Evolutionary conservation across 2,888 invertebrate species (phyloP), one percentile per base, ranked within the genome.

Genomic region (Acronicta leporina): DNA sequence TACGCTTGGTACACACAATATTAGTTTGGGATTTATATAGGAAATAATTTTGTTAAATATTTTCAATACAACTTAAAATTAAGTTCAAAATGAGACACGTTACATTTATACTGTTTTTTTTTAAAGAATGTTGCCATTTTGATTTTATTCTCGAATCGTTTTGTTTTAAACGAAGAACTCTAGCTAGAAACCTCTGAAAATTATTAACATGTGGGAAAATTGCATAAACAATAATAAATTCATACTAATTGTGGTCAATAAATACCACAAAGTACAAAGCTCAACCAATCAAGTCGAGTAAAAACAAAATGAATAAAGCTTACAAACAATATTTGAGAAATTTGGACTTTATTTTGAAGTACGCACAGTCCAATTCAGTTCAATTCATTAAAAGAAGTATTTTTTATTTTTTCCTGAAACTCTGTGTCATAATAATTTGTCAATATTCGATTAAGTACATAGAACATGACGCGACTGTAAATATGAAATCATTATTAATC

Each of bases 381-480:
- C n/a, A n/a, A n/a, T n/a, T n/a, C n/a, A n/a, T n/a, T 33, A 11
- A 33, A 11, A 13, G 43, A n/a, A 16, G 10, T 16, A 11, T 11
- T 60, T 35, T 13, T n/a, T 10, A 70, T 40, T 20, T 58, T 49
- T 11, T 33, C 11, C 20, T 20, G 53, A 57, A 67, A 33, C 10
- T 20, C 0, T 50, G 45, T 59, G 63, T 69, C 69, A 73, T 44
- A 43, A 53, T 58, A 65, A 61, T 53, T 63, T 73, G 57, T 65
- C 58, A 9, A 20, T 20, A 52, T 33, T 9, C 0, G 45, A 41
- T 70, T 69, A 45, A 27, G 1, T 30, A 11, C 43, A 53, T 52
- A 10, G 8, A 43, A 14, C 16, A 8, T 6, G 10, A 20, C 15
- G 9, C 33, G 2, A 20, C 4, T 20, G 30, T 51, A 30, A 58